Base-by-base conservation (phyloP, 2,888 invertebrate genomes). In the Agriopis leucophaearia region DNA sequence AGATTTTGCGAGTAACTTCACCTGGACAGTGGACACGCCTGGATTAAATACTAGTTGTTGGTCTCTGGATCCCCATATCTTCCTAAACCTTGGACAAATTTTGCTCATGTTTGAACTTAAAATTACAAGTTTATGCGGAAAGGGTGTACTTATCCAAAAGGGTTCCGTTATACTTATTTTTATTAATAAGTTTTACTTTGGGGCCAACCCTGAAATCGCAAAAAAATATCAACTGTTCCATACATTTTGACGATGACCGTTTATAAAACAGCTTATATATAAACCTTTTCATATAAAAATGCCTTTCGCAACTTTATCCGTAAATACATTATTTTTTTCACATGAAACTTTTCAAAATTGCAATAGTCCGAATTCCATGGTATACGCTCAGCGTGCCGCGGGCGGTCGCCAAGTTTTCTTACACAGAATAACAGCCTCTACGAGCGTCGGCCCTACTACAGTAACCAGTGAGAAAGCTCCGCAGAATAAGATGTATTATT, bases 321-420 rank as follows among this genome's bases (percentile, higher is more conserved):
- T 74, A 75, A 72, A 70, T 65, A 71, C 75, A 70, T 66, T 70
- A 73, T 75, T 66, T 61, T n/a, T 73, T 69, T 73, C 66, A 69
- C 71, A 59, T 50, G 47, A 73, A 76, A 75, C 73, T 81, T 78
- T 75, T 74, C 69, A 77, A 79, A 80, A 78, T 82, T 78, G 73
- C 78, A 79, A 81, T 82, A 83, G 80, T 78, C 79, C 73, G 75
- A 83, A 84, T 84, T 83, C 82, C 80, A 74, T 76, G 76, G 79
- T 76, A 64, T 51, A 51, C 50, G 55, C 64, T 74, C 66, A 66
- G 56, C 62, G 73, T 72, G 84, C 85, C 81, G 81, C 83, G 77
- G 83, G 85, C 84, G 81, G 81, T 84, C 79, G 79, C 81, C 76
- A 80, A 81, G 84, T 71, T 74, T 83, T 82, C 80, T 77, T 80